Conservation (phyloP, 1,140 invertebrate genomes). For the Orius laevigatus region DNA sequence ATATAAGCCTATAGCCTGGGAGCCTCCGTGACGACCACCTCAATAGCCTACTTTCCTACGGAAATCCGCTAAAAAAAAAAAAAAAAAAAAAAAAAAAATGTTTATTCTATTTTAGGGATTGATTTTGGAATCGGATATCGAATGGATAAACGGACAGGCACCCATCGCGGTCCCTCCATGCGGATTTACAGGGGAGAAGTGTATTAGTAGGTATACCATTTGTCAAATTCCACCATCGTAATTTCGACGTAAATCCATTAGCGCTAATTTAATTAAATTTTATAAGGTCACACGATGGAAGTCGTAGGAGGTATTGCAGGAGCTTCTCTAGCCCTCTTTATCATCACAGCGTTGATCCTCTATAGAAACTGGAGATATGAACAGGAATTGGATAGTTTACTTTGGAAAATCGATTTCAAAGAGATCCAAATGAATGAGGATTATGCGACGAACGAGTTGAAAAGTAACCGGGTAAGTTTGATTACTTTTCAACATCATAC, state of each 20-base stretch:
- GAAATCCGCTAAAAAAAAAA: too few relatives aligned
- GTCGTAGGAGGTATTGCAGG: conserved; percentile 65
- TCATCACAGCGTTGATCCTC: conserved; percentile 47
- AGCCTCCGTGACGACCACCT: too few relatives aligned
- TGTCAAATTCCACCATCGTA: neutral
- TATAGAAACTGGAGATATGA: conserved; percentile 90
- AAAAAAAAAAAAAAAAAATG: neutral
- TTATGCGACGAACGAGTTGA: neutral
- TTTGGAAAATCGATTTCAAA: conserved; percentile 91
- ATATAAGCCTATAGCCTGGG: too few relatives aligned
- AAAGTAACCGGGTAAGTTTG: neutral
- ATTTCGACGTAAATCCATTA: too few relatives aligned
- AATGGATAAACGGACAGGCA: conserved; percentile 57
- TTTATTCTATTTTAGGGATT: conserved; percentile 38
- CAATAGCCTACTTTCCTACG: too few relatives aligned
- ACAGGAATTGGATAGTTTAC: conserved; percentile 78
- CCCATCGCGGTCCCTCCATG: conserved; percentile 87
- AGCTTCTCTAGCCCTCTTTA: conserved; percentile 48
- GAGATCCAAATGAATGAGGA: conserved; percentile 56
- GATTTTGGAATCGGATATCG: conserved; percentile 44
- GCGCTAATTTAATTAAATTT: neutral
- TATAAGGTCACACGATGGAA: conserved; percentile 60
- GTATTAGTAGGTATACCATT: conserved; percentile 50
- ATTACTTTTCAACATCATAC: neutral
- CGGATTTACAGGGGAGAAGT: conserved; percentile 82